phyloP scores from a whole-genome alignment of 1,140 invertebrate species.

The Chymomyza costata region DNA sequence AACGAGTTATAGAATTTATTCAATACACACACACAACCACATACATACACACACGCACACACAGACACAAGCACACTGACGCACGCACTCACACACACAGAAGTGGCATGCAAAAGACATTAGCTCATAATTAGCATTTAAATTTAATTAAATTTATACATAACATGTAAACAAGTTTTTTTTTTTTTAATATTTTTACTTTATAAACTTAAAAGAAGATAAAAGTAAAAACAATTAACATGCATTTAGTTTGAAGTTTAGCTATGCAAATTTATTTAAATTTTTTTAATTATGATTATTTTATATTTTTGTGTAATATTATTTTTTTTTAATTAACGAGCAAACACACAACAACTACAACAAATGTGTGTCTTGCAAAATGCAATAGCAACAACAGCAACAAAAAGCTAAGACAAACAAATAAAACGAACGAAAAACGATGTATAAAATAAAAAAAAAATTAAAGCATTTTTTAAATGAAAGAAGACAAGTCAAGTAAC shows the following conservation, averaged over 20 bases:
- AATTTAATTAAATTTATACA: neutral
- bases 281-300: neutral
- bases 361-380: conserved; percentile 8
- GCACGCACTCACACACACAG: conserved; percentile 7
- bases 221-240: no score
- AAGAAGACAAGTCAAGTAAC: no score
- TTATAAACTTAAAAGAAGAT: conserved; percentile 1
- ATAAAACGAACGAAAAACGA: neutral
- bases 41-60: conserved; percentile 17
- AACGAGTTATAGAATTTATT: neutral
- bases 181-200: conserved; percentile 1
- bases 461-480: neutral
- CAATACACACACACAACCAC: conserved; percentile 4
- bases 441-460: neutral
- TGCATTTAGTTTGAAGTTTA: no score
- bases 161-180: neutral
- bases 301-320: conserved; percentile 2
- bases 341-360: conserved; percentile 3
- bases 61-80: conserved; percentile 1
- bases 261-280: neutral
- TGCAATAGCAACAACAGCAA: neutral
- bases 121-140: conserved; percentile 5
- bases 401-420: neutral
- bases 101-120: conserved; percentile 17
- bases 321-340: neutral